Percentiles rank a stretch among this genome's conserved stretches.
phyloP scores from a whole-genome alignment of 1,140 invertebrate genomes.

The Panagrolaimus sp. region DNA sequence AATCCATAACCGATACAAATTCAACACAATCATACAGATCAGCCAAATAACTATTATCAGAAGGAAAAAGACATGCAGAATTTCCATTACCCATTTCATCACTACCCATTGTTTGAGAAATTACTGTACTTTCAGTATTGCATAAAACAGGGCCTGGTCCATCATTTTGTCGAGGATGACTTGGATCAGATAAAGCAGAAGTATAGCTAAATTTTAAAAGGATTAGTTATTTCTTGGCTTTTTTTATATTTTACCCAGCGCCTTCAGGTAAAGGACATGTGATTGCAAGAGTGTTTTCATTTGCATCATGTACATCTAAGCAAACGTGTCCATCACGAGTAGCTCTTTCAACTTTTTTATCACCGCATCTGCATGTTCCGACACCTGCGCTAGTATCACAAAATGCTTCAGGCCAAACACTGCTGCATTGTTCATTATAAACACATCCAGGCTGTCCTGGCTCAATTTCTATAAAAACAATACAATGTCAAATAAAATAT shows the following conservation, averaged over 20 bases:
- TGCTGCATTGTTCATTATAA: conserved; percentile 49
- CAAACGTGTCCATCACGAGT: conserved; percentile 56
- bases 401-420: conserved; percentile 52
- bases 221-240: conserved; percentile 35
- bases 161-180: conserved; percentile 48
- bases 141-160: conserved; percentile 56
- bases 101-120: conserved; percentile 32
- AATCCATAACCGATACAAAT: conserved; percentile 52
- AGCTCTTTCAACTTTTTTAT: conserved; percentile 40
- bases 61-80: conserved; percentile 52
- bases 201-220: not conserved
- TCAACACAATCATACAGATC: conserved; percentile 55
- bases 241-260: conserved; percentile 50
- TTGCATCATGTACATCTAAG: conserved; percentile 5
- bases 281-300: conserved; percentile 12
- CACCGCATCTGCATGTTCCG: conserved; percentile 46
- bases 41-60: conserved; percentile 49
- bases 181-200: conserved; percentile 7
- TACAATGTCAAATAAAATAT: not conserved
- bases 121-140: conserved; percentile 28
- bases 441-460: conserved; percentile 53
- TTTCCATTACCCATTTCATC: conserved; percentile 41
- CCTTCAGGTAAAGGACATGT: conserved; percentile 32
- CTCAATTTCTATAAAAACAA: conserved; percentile 45
- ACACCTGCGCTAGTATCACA: conserved; percentile 40